Base-by-base conservation (phyloP, 1,140 invertebrate genomes). In the Trichogramma pretiosum region DNA sequence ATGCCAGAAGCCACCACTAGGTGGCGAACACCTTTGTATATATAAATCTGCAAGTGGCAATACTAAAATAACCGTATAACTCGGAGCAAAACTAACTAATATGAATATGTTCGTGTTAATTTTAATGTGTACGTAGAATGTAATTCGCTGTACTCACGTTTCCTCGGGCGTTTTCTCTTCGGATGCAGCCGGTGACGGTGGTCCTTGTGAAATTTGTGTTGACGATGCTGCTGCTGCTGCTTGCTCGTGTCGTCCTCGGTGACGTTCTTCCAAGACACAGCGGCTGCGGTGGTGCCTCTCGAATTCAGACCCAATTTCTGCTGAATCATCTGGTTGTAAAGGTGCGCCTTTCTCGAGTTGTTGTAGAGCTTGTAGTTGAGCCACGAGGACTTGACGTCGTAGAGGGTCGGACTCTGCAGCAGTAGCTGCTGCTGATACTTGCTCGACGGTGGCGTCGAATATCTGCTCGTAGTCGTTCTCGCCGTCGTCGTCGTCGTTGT, bases 101-200 rank as follows among this genome's bases (percentile, higher is more conserved):
- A n/a, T n/a, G n/a, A n/a, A n/a, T n/a, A n/a, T n/a, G n/a, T n/a
- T n/a, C n/a, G n/a, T 16, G 7, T 39, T 22, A 1, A 8, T 4
- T 13, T 14, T 24, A 14, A 21, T 18, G 21, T 34, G 9, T n/a
- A n/a, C n/a, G n/a, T n/a, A n/a, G n/a, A n/a, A n/a, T n/a, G n/a
- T n/a, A n/a, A n/a, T n/a, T n/a, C n/a, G n/a, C n/a, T n/a, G 16
- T 41, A 68, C 68, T 67, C 33, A 70, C 68, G 63, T 48, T 57
- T 51, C 59, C 63, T 57, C 11, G 58, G 45, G 21, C 62, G 63
- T 50, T 69, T 70, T 36, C 65, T 65, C 36, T 69, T 69, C 26
- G 58, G 58, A 19, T 54, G 45, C 13, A 62, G 44, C 33, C 61
- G 62, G 23, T 68, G 65, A 41, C 62, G 65, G 16, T 62, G 61